Base-by-base conservation (phyloP, 2,888 invertebrate species). In the Bhutanitis thaidina region DNA sequence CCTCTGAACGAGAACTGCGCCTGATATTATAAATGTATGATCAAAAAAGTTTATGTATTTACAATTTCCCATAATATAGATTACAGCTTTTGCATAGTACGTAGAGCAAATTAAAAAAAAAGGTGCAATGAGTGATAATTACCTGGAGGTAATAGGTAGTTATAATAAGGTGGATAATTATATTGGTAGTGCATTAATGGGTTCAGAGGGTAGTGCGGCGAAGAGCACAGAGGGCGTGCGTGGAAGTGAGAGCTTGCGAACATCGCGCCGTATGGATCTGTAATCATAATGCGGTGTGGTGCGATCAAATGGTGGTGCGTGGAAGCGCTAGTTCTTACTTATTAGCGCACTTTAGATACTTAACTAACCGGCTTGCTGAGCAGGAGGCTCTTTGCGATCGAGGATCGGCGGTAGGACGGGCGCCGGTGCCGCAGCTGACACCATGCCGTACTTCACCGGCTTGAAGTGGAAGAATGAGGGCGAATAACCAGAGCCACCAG, bases 381-480 rank as follows among this genome's bases (percentile, higher is more conserved):
- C 80, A 65, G 85, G 83, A 71, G 80, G 80, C 69, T 87, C 90
- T 84, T 89, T 92, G 84, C 81, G 91, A 83, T 83, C 89, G 58
- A 78, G 82, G 71, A 76, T 80, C 67, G 75, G 81, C 64, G 71
- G 83, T 68, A 80, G 89, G 71, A 67, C 72, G 20, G 80, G 79
- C 58, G 64, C 70, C 12, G 83, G 72, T 56, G 77, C 80, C 59
- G 77, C 76, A 49, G 90, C 91, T 66, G 92, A 84, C 81, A 93
- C 93, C 71, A 93, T 91, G 59, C 93, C 94, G 71, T 94, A 94
- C 74, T 95, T 95, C 59, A 94, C 93, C 38, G 97, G 97, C 80
- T 97, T 97, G 85, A 97, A 96, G 90, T 97, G 97, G 80, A 97
- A 96, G 87, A 97, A 97, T 10, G 96, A 96, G 5, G 97, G 97